Evolutionary conservation across 2,888 invertebrate genomes (phyloP).

Genomic region (Rhagium mordax): DNA sequence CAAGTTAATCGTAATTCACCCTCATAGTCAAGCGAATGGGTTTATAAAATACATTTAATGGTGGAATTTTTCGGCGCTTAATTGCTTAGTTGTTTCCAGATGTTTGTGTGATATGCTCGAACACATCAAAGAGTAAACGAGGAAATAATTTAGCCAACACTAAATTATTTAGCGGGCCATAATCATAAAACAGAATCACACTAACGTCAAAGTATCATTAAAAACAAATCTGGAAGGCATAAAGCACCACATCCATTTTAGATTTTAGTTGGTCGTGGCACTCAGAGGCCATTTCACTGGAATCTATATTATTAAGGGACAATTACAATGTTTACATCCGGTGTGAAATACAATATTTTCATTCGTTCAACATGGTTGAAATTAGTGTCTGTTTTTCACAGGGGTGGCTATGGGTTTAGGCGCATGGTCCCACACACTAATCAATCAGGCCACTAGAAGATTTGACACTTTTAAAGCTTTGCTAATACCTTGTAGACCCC

Average conservation of each 20-base stretch:
- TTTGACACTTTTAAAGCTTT: constrained; percentile 37
- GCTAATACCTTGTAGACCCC: constrained; percentile 24
- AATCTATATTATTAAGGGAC: constrained; percentile 21
- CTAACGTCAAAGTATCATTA: constrained; percentile 62
- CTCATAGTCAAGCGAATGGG: constrained; percentile 37
- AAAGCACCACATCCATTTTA: constrained; percentile 47
- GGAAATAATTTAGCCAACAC: constrained; percentile 58
- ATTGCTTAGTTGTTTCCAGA: constrained; percentile 60
- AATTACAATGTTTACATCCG: constrained; percentile 36
- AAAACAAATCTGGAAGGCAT: constrained; percentile 65
- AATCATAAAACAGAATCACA: constrained; percentile 58
- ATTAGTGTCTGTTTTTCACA: constrained; percentile 29
- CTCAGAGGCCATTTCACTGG: constrained; percentile 17
- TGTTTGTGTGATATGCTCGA: constrained; percentile 47
- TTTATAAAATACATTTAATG: constrained; percentile 41
- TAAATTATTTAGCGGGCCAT: constrained; percentile 59
- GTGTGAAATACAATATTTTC: constrained; percentile 35
- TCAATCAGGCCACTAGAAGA: constrained; percentile 38
- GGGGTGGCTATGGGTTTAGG: neutral
- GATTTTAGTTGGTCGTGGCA: constrained; percentile 29
- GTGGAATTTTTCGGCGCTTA: constrained; percentile 40
- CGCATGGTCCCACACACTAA: constrained; percentile 12
- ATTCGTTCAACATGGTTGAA: constrained; percentile 33
- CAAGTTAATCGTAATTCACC: constrained; percentile 41
- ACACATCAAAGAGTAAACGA: constrained; percentile 59